These are phyloP conservation scores for Ciona savignyi DNA, from an alignment of 23 tunicate genomes.

Conservation along the genomic window DNA sequence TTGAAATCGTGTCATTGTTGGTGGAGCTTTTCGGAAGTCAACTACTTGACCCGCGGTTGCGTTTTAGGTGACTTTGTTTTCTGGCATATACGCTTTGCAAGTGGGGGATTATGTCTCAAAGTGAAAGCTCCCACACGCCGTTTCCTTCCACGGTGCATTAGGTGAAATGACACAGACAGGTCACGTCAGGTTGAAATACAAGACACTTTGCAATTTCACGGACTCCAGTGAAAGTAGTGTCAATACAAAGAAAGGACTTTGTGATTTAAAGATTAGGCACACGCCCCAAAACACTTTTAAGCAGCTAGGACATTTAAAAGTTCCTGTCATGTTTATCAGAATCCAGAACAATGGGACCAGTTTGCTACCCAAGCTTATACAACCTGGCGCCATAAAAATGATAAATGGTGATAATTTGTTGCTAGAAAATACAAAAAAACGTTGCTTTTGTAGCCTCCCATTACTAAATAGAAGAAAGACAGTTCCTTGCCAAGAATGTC, in stretches of 20 bases:
- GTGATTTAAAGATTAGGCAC: too few relatives aligned
- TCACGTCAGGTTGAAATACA: neutral
- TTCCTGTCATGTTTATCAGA: neutral
- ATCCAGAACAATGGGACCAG: neutral
- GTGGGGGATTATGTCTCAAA: neutral
- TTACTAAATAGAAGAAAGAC: too few relatives aligned
- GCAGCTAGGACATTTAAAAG: too few relatives aligned
- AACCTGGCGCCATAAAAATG: neutral
- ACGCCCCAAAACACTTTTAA: too few relatives aligned
- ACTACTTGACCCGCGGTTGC: neutral
- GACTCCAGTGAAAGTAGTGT: neutral
- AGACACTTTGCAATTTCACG: neutral
- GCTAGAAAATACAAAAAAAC: neutral
- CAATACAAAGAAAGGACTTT: too few relatives aligned
- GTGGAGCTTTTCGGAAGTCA: neutral
- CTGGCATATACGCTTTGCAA: neutral
- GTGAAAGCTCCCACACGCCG: neutral
- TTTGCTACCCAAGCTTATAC: neutral
- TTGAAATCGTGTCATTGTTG: slow-evolving; percentile 1
- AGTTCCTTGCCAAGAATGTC: too few relatives aligned
- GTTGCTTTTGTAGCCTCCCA: neutral
- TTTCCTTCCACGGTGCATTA: neutral
- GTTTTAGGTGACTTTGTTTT: too few relatives aligned
- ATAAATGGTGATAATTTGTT: neutral
- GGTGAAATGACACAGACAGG: neutral